phyloP scores from a whole-genome alignment of 2,888 invertebrate species.

The Dryobota labecula region DNA sequence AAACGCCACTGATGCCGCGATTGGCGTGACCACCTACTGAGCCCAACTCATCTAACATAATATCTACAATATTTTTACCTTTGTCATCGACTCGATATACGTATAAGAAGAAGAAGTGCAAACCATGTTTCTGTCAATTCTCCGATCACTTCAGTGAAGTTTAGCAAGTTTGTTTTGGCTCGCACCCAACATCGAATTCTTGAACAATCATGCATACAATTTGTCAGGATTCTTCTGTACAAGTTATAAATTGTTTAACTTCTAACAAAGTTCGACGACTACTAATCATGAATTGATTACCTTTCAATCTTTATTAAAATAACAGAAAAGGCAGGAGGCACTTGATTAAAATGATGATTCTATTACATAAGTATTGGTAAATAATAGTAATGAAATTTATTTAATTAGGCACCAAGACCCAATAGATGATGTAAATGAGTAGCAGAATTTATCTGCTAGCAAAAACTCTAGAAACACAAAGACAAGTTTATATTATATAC shows the following conservation, averaged over 20 bases:
- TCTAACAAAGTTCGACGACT: constrained; percentile 14
- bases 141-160: constrained; percentile 24
- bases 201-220: constrained; percentile 28
- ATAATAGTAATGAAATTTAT: not conserved
- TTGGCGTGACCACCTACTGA: too few relatives aligned
- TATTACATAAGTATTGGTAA: not conserved
- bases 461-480: not conserved
- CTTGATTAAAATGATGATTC: not conserved
- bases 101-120: too few relatives aligned
- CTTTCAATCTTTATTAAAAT: constrained; percentile 1
- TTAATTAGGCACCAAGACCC: not conserved
- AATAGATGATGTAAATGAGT: not conserved
- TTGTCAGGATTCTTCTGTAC: constrained; percentile 8
- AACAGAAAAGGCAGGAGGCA: not conserved
- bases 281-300: not conserved
- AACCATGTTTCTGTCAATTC: constrained; percentile 40
- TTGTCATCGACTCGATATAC: too few relatives aligned
- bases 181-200: constrained; percentile 44
- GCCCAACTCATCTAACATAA: too few relatives aligned
- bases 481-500: not conserved
- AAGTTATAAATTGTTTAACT: constrained; percentile 13
- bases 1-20: too few relatives aligned
- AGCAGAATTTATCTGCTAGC: not conserved
- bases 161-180: constrained; percentile 55
- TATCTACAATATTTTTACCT: too few relatives aligned